These are phyloP conservation scores for Stercorarius parasiticus DNA, from an alignment of 2,113 vertebrate genomes.

Conservation along the genomic window DNA sequence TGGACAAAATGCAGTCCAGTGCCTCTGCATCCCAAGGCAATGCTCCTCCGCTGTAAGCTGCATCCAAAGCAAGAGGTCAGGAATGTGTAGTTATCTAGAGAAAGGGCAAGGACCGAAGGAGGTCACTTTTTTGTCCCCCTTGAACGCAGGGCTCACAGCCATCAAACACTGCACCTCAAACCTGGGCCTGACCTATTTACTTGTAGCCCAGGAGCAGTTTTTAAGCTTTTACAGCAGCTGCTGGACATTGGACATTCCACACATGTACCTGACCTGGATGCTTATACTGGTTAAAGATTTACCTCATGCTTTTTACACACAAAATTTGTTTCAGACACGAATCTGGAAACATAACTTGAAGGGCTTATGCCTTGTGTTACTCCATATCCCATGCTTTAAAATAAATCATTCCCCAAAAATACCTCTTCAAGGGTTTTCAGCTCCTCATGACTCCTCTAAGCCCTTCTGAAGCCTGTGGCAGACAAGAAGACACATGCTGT, in stretches of 20 bases:
- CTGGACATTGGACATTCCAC: neutral
- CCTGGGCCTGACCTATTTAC: neutral
- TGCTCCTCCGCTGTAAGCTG: neutral
- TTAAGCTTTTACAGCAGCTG: neutral
- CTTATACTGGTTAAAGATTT: neutral
- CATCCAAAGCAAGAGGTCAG: neutral
- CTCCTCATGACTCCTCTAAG: neutral
- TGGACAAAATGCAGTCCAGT: neutral
- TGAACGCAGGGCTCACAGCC: too few species aligned
- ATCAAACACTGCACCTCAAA: neutral
- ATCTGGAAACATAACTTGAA: neutral
- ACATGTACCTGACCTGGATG: accelerated
- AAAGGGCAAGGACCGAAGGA: neutral
- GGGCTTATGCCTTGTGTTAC: neutral
- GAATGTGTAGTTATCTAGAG: neutral
- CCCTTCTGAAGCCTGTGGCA: neutral
- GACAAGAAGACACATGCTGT: neutral
- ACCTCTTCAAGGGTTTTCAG: neutral
- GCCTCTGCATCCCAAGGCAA: neutral
- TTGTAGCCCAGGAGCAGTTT: neutral
- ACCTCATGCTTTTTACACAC: neutral
- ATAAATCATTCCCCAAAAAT: neutral
- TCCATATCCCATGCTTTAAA: neutral
- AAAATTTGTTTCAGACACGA: neutral
- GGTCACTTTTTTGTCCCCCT: neutral